Evolutionary conservation across 2,797 vertebrate species (phyloP), one percentile per base, ranked within the genome.

Genomic region (Hypotaenidia okinawae): DNA sequence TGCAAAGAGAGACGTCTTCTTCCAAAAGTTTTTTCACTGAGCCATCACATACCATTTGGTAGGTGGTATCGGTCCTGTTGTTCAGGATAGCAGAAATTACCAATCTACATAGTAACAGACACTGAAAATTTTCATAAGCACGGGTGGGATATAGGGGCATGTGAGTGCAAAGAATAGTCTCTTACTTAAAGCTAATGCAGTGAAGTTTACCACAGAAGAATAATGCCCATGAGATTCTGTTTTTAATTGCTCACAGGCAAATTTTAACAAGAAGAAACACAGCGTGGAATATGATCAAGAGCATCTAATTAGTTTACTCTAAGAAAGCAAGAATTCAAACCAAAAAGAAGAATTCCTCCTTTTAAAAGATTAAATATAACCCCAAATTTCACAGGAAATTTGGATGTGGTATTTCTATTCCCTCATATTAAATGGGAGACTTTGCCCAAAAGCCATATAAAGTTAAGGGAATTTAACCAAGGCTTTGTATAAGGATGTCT

Each of bases 381-480:
- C 10, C 90, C 57, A 72, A 33, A 79, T 63, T 69, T 75, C 43
- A 57, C 24, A 32, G 35, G 35, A 39, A 84, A 66, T 41, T 89
- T 86, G 43, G 5, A 69, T 89, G 69, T 51, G 49, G 22, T 94
- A 85, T 96, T 92, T 97, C 82, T 19, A 33, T 89, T 86, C 94
- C 72, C 79, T 97, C 58, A 69, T 32, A 76, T 91, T 93, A 89
- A 64, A 90, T 55, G 16, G 35, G 47, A 93, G 69, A 35, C 11
- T 59, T 94, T 69, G 41, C 13, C 33, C 37, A 66, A 95, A 96
- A 83, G 68, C 41, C 52, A 35, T 80, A 67, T 28, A 73, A 87
- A 94, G 66, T 95, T 89, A 92, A 41, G 70, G 94, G 93, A 95
- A 95, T 94, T 93, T 85, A 94, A 61, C 84, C 73, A 79, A 93